phyloP scores from a whole-genome alignment of 1,140 invertebrate genomes.

The Penaeus vannamei region DNA sequence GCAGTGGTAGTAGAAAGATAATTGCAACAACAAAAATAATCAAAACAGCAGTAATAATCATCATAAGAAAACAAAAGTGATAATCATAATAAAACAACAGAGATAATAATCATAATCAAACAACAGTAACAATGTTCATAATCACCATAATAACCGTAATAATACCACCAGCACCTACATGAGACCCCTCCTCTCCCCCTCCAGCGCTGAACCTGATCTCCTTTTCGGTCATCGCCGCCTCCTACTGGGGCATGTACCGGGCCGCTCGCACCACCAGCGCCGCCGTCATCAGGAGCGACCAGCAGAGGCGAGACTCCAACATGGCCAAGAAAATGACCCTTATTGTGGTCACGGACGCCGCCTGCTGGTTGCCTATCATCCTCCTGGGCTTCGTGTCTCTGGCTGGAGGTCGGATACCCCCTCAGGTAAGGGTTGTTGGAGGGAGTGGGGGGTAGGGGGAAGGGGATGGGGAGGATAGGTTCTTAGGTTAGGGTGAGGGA shows the following conservation, averaged over 20 bases:
- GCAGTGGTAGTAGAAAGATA: no score
- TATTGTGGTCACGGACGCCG: constrained; percentile 76
- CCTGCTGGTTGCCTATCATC: constrained; percentile 77
- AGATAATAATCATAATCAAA: no score
- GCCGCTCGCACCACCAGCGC: constrained; percentile 74
- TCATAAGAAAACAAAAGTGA: no score
- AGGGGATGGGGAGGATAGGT: not conserved
- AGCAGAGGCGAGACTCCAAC: constrained; percentile 70
- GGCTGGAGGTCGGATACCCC: constrained; percentile 73
- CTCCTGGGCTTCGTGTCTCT: constrained; percentile 74
- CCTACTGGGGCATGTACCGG: constrained; percentile 77
- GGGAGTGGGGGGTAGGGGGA: no score
- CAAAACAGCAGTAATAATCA: no score
- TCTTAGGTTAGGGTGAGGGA: no score
- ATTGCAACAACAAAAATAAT: no score
- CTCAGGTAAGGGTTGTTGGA: constrained; percentile 71
- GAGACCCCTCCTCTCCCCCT: not conserved
- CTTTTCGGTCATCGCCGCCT: constrained; percentile 75
- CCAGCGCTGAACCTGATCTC: constrained; percentile 74
- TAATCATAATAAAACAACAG: no score
- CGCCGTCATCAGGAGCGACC: constrained; percentile 70
- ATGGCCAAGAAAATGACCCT: constrained; percentile 76
- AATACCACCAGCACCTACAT: no score
- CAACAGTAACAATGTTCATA: no score
- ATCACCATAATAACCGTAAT: no score